A percentile compares a stretch with the other conserved stretches of the same genome.
Conservation (phyloP, 37 sponge, comb jelly and placozoan genomes). For the Ianthella basta region DNA sequence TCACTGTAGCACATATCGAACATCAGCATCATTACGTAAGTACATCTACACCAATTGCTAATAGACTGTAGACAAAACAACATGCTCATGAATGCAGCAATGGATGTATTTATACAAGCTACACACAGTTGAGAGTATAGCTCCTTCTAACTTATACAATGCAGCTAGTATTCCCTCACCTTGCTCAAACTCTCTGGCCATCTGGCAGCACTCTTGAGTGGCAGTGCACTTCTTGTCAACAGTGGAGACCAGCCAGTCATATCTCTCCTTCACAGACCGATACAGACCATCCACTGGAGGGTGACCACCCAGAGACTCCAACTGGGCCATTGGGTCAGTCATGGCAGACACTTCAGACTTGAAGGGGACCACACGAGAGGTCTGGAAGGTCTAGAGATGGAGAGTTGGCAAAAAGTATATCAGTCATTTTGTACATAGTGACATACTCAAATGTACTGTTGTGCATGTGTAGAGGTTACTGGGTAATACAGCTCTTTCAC, state of each 20-base stretch:
- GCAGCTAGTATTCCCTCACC: neutral
- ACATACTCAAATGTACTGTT: no score
- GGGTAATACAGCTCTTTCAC: no score
- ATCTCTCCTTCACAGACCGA: neutral
- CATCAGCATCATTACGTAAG: neutral
- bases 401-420: no score
- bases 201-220: neutral
- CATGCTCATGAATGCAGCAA: no score
- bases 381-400: no score
- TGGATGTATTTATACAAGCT: no score
- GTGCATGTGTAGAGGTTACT: no score
- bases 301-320: constrained; percentile 14
- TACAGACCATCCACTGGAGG: constrained; percentile 3
- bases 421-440: no score
- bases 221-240: neutral
- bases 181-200: constrained; percentile 9
- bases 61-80: no score
- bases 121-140: no score
- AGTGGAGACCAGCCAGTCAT: neutral
- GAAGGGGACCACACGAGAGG: neutral
- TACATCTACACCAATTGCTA: no score
- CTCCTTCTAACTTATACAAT: no score
- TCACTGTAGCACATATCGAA: neutral
- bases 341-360: neutral
- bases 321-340: neutral